A percentile compares a stretch with the other conserved stretches of the same genome.
Conservation (phyloP, 2,888 invertebrate genomes). For the Cactoblastis cactorum region DNA sequence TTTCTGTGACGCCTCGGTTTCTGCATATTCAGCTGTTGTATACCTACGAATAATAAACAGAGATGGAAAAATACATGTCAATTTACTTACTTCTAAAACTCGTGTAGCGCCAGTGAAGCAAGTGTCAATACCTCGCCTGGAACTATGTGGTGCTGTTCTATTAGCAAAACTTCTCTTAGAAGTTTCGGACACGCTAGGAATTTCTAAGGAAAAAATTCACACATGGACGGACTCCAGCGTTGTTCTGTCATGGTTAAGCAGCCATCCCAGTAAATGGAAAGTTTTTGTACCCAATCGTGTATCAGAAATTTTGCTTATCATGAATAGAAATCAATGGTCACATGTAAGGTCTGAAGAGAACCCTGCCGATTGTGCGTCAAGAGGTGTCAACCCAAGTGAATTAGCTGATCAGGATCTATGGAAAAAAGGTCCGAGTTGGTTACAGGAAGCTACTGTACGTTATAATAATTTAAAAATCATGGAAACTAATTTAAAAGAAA, state of each 20-base stretch:
- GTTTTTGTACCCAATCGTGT: constrained; percentile 21
- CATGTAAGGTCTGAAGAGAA: constrained; percentile 25
- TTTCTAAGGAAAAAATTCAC: constrained; percentile 1
- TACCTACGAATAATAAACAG: neutral
- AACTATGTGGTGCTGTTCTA: neutral
- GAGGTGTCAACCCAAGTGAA: constrained; percentile 23
- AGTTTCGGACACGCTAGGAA: constrained; percentile 6
- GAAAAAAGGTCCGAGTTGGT: constrained; percentile 20
- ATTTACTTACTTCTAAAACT: neutral
- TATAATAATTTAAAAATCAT: neutral
- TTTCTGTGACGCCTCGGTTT: neutral
- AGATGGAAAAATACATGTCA: neutral
- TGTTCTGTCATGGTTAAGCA: constrained; percentile 19
- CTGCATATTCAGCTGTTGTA: neutral
- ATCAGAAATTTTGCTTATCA: constrained; percentile 22
- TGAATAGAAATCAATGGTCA: constrained; percentile 23
- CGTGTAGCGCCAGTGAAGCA: neutral
- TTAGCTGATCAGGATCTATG: constrained; percentile 23
- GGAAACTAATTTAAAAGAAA: constrained; percentile 15
- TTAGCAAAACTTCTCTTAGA: constrained; percentile 15
- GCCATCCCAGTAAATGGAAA: constrained; percentile 24
- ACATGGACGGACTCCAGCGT: constrained; percentile 21
- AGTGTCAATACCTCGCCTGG: constrained; percentile 16
- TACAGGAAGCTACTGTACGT: neutral
- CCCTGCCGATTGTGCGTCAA: constrained; percentile 32